Percentiles rank a stretch among this genome's conserved stretches.
Conservation (phyloP, 2,113 vertebrate genomes). For the Pachycephala philippinensis region DNA sequence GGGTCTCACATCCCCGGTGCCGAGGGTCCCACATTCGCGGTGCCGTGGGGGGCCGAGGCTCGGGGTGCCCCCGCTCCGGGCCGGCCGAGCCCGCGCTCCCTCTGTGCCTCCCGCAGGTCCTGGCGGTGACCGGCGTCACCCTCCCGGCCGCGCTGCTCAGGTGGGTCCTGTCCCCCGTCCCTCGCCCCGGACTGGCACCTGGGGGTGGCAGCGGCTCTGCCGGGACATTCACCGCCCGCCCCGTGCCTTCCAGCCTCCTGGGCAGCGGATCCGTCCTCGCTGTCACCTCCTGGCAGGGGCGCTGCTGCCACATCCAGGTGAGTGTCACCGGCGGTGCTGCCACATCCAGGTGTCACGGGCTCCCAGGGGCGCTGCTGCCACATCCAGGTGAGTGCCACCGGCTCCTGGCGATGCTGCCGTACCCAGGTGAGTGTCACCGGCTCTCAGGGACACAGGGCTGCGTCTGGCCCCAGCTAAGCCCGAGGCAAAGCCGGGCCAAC, state of each 20-base stretch:
- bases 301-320: background rate
- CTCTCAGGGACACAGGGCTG: background rate
- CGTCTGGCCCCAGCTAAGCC: background rate
- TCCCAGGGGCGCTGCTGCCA: background rate
- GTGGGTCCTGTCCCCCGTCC: background rate
- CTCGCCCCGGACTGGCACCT: background rate
- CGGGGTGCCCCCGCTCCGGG: background rate
- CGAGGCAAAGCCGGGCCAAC: background rate
- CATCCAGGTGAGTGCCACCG: background rate
- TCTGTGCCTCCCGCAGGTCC: background rate
- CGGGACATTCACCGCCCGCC: accelerated
- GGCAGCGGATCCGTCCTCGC: conserved; percentile 19
- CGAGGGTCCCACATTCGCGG: too few species aligned
- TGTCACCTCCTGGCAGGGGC: background rate
- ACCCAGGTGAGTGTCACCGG: background rate
- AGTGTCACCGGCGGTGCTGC: background rate
- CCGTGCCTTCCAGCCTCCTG: conserved; percentile 15
- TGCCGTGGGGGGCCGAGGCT: background rate
- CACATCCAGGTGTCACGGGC: background rate
- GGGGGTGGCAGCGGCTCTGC: background rate
- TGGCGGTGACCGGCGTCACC: background rate
- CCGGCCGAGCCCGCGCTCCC: background rate
- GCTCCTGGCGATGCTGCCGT: background rate
- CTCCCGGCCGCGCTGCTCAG: conserved; percentile 1
- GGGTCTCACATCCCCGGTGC: accelerated